Base-by-base conservation (phyloP, 2,888 invertebrate species). In the Ormyrus nitidulus region DNA sequence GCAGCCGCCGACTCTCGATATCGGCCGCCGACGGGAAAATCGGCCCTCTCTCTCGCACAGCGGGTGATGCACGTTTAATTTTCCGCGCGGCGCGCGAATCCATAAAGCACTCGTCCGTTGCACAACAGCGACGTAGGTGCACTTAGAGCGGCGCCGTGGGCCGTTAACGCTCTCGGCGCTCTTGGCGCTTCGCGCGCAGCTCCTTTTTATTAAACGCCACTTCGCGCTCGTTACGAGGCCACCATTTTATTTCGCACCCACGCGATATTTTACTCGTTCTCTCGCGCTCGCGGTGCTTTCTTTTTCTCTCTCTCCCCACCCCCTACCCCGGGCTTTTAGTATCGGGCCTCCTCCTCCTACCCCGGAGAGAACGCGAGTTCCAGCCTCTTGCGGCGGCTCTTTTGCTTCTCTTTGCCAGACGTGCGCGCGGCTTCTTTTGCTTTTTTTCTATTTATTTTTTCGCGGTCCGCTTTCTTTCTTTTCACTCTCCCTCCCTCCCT, bases 191-290 rank as follows among this genome's bases (percentile, higher is more conserved):
- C 59, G 69, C 19, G 19, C 51, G 61, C 7, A 53, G 61, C 81
- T 81, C 68, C 83, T 83, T 86, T 84, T 85, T 85, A 84, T 86
- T 85, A 81, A 83, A 82, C 83, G 76, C 77, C 76, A 81, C 77
- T 83, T 77, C 49, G 79, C 75, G 82, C 77, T 80, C 82, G 82
- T 79, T 79, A 80, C 81, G 73, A 8, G 77, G 82, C 87, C 87
- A 86, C 88, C 89, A 89, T 89, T 89, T 89, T 89, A 87, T 85
- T 89, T 87, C 85, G 85, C 89, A 87, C 87, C 88, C 87, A 89
- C 88, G 86, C 86, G 85, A 87, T 89, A 86, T 87, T 87, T 89
- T 85, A 86, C 84, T 81, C 83, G 77, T 66, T 81, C 82, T 81
- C 82, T 77, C 58, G 44, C 64, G 68, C 66, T 49, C 53, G 19